These are phyloP conservation scores for Pollicipes pollicipes DNA, from an alignment of 1,140 invertebrate species.

Conservation along the genomic window DNA sequence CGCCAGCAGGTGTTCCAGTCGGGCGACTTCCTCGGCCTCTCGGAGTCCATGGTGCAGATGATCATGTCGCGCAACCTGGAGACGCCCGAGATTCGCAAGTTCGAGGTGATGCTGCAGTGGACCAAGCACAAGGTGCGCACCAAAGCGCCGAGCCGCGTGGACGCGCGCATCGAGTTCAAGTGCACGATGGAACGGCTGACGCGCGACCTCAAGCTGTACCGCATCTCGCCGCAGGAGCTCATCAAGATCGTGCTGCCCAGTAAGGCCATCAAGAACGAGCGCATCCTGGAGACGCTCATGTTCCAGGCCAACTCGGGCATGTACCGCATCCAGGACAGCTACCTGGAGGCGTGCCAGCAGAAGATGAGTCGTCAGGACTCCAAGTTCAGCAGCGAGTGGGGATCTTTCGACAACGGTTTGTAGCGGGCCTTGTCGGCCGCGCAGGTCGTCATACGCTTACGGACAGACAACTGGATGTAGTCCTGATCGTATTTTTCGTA, in stretches of 20 bases:
- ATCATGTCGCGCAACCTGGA: conserved; percentile 66
- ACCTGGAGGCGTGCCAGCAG: conserved; percentile 68
- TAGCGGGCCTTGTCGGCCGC: conserved; percentile 18
- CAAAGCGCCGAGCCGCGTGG: conserved; percentile 43
- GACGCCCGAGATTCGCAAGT: conserved; percentile 74
- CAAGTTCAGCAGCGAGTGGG: conserved; percentile 54
- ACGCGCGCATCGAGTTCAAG: conserved; percentile 72
- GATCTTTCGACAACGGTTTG: conserved; percentile 52
- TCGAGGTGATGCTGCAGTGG: conserved; percentile 83
- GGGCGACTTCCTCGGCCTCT: conserved; percentile 63
- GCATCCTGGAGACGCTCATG: conserved; percentile 80
- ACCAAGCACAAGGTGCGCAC: conserved; percentile 57
- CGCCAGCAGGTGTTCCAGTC: conserved; percentile 55
- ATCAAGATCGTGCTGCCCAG: conserved; percentile 83
- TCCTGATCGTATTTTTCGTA: neutral
- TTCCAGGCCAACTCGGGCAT: conserved; percentile 82
- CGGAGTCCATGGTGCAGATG: conserved; percentile 87
- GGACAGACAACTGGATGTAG: conserved; percentile 2
- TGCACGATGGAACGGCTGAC: conserved; percentile 79
- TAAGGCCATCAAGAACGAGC: conserved; percentile 80
- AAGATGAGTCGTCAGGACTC: conserved; percentile 74
- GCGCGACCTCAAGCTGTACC: conserved; percentile 69
- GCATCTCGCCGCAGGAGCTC: conserved; percentile 79
- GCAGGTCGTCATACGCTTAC: conserved; percentile 3
- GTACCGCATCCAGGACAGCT: conserved; percentile 72